Evolutionary conservation across 2,888 invertebrate genomes (phyloP), one percentile per base, ranked within the genome.

Genomic region (Allygus modestus): DNA sequence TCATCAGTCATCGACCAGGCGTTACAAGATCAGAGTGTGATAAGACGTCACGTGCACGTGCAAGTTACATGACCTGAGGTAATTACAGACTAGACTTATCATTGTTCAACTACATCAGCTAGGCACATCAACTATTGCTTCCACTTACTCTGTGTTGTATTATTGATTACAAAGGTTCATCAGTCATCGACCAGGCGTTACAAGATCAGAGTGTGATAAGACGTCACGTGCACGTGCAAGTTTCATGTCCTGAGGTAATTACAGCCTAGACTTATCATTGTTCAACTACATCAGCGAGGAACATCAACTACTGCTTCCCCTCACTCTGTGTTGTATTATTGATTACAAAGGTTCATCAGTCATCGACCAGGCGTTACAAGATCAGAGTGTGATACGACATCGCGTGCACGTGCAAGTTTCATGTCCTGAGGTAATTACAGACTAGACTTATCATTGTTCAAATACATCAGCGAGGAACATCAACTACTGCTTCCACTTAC

Each of bases 261-360:
- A 65, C 65, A n/a, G n/a, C n/a, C n/a, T n/a, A n/a, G n/a, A 4
- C 65, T 28, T 65, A 65, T 65, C 65, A 65, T 28, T 65, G 65
- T 65, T 7, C 12, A 65, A 65, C 28, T 65, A 65, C 65, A 28
- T 65, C 65, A 65, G 28, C 0, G 15, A 65, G 65, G 20, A 28
- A 65, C 65, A 58, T 31, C 65, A 46, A 46, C 17, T 12, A 15
- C 17, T 15, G 17, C 46, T 12, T 46, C 17, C 17, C 17, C 46
- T 46, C n/a, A 9, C 46, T 12, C 58, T 58, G 58, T n/a, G 58
- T 58, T 58, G 58, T 58, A 12, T 23, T 58, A 58, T 58, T 58
- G 58, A 58, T 58, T 58, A 58, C 58, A 58, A 58, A 58, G 58
- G 23, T 58, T 17, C 58, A 58, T 58, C 58, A 58, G 58, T 58